Conservation (phyloP, 2,797 vertebrate genomes). For the Sebastes hubbsi region DNA sequence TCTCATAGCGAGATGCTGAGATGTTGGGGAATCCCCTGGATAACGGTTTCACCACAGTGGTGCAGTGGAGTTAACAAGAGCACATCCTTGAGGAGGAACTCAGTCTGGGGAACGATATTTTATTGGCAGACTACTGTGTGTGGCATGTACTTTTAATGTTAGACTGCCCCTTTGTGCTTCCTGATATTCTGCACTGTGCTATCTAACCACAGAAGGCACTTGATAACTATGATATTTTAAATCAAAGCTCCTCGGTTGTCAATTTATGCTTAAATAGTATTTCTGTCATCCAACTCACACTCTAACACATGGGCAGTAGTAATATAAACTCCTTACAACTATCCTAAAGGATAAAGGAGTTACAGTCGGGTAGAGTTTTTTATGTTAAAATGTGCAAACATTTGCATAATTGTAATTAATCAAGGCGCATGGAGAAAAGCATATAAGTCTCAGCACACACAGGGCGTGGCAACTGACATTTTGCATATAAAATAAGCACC, state of each 20-base stretch:
- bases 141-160: not conserved
- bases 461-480: slow-evolving; percentile 12
- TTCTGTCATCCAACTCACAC: slow-evolving; percentile 1
- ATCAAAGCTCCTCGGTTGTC: slow-evolving; percentile 1
- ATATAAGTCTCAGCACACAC: slow-evolving; percentile 6
- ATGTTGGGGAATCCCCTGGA: slow-evolving; percentile 32
- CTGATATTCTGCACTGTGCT: slow-evolving; percentile 2
- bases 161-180: not conserved
- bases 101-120: not conserved
- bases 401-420: slow-evolving; percentile 28
- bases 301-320: not conserved
- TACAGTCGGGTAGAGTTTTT: not conserved
- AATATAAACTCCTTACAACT: not conserved
- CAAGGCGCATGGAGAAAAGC: slow-evolving; percentile 10
- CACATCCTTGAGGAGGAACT: slow-evolving; percentile 1
- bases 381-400: slow-evolving; percentile 20
- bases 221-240: slow-evolving; percentile 1
- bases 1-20: slow-evolving; percentile 12
- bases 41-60: slow-evolving; percentile 1
- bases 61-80: slow-evolving; percentile 23
- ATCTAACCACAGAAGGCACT: not conserved
- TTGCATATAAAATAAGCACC: slow-evolving; percentile 27
- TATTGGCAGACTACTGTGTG: not conserved
- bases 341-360: not conserved
- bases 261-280: slow-evolving; percentile 1